Evolutionary conservation across 2,113 vertebrate species (phyloP).

Genomic region (Grus americana): DNA sequence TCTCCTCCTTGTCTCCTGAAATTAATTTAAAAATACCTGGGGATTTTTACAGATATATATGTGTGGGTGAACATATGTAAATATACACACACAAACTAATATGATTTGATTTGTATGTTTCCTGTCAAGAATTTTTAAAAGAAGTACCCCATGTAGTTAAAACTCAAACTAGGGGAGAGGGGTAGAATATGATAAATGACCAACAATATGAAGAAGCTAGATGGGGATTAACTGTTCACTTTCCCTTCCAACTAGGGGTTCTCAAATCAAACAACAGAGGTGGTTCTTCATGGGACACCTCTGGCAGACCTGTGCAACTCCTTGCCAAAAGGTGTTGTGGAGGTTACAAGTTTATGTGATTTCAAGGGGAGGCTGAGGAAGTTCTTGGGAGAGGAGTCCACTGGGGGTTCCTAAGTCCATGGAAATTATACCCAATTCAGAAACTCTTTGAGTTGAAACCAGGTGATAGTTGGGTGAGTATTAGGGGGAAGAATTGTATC

Average conservation of each 20-base stretch:
- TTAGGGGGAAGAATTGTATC: neutral
- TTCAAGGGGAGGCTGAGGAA: neutral
- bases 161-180: neutral
- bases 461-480: neutral
- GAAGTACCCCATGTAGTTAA: neutral
- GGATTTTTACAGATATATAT: neutral
- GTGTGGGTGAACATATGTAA: neutral
- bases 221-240: neutral
- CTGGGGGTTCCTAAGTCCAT: neutral
- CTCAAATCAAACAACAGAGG: neutral
- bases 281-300: neutral
- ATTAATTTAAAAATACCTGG: neutral
- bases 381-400: neutral
- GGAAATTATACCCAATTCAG: neutral
- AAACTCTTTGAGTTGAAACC: conserved; percentile 1
- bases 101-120: neutral
- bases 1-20: neutral
- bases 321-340: neutral
- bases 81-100: neutral
- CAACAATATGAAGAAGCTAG: neutral
- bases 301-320: neutral
- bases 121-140: neutral
- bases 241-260: neutral
- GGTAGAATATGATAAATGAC: neutral
- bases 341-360: neutral